Conservation (phyloP, 1,140 invertebrate species). For the Musca vetustissima region DNA sequence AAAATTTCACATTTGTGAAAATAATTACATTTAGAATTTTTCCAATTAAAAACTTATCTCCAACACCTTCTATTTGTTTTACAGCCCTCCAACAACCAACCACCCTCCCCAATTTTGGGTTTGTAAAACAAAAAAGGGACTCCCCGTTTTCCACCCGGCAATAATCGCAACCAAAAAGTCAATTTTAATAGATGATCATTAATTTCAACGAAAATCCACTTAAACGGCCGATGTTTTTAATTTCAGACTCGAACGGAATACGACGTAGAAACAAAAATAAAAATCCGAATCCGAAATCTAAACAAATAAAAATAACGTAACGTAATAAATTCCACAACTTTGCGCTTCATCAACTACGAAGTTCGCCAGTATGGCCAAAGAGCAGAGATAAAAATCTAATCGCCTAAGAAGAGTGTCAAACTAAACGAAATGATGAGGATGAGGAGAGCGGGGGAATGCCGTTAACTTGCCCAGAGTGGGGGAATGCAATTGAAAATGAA, state of each 20-base stretch:
- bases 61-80: not conserved
- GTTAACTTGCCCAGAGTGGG: no score
- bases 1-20: no score
- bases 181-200: conserved; percentile 16
- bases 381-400: conserved; percentile 55
- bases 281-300: conserved; percentile 12
- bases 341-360: conserved; percentile 50
- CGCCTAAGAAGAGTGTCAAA: conserved; percentile 34
- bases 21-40: not conserved
- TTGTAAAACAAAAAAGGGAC: no score
- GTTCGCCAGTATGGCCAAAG: conserved; percentile 48
- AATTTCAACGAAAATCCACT: conserved; percentile 8
- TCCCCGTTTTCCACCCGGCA: not conserved
- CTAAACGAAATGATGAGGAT: not conserved
- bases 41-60: conserved; percentile 2
- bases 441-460: not conserved
- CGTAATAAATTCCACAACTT: conserved; percentile 55
- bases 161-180: conserved; percentile 18
- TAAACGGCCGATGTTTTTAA: not conserved
- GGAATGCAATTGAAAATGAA: conserved; percentile 26
- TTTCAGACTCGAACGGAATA: no score
- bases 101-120: no score
- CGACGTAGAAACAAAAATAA: no score
- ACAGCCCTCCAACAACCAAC: no score
- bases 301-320: conserved; percentile 31